Evolutionary conservation across 2,113 vertebrate genomes (phyloP).

Genomic region (Petroica traversi): DNA sequence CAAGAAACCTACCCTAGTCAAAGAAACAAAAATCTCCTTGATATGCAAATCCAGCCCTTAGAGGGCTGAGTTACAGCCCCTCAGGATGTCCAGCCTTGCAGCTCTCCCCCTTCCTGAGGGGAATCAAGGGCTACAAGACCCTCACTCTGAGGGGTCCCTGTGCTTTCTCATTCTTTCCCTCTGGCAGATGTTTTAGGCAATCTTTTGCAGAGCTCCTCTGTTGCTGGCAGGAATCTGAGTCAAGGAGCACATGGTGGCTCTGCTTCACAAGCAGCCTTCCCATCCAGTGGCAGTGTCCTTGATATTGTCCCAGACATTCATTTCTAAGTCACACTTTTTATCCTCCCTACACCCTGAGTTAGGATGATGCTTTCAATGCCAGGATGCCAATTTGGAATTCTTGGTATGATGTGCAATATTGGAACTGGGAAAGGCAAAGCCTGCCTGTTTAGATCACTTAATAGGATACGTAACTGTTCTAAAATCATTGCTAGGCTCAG

Average conservation of each 20-base stretch:
- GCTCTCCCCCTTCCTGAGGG: background rate
- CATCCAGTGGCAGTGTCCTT: background rate
- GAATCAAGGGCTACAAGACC: background rate
- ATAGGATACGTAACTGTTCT: background rate
- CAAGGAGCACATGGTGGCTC: background rate
- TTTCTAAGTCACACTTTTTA: rapidly evolving
- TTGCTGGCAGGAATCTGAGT: background rate
- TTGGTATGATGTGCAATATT: background rate
- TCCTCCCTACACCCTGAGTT: background rate
- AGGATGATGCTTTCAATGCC: background rate
- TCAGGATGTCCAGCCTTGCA: background rate
- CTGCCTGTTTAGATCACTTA: background rate
- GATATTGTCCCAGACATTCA: background rate
- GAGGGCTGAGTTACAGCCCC: background rate
- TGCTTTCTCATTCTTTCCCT: background rate
- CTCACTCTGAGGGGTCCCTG: background rate
- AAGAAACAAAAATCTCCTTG: background rate
- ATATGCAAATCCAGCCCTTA: background rate
- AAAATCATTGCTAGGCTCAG: background rate
- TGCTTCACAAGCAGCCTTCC: background rate
- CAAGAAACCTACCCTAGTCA: background rate
- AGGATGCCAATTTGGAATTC: background rate
- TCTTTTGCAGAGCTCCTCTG: background rate
- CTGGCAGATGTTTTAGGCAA: background rate
- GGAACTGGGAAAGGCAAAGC: background rate